Base-by-base conservation (phyloP, 2,797 vertebrate species). In the Craterocephalus amniculus region DNA sequence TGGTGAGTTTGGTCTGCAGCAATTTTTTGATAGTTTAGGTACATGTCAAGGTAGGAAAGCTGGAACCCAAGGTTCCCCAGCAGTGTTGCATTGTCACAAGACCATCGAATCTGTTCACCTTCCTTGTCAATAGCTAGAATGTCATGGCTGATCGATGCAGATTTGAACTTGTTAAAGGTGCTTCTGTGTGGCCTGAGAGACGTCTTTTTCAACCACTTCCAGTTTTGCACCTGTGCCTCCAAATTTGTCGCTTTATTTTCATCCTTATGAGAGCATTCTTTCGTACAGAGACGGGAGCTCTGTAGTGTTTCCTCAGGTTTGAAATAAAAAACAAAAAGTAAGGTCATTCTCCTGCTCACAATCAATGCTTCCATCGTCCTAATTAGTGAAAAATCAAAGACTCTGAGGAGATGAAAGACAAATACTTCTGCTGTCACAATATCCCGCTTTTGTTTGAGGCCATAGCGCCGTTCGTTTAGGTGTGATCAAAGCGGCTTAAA, bases 401-500 rank as follows among this genome's bases (percentile, higher is more conserved):
- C 68, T 80, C 61, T 43, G 60, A 78, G 58, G 75, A 79, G 63
- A 75, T 18, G 24, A 64, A 72, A 75, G 54, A 81, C 66, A 81
- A 84, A 79, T 70, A 63, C 62, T 34, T 38, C 1, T 34, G 78
- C 62, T 54, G 76, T 85, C 72, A 86, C 67, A 78, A 83, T 77
- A 81, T 79, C 48, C 61, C 63, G 65, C 76, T 79, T 85, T 86
- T 90, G 84, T 89, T 67, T 59, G 32, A 69, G 59, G 57, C 55
- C 63, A 27, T 43, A 4, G 70, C 62, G 0, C 67, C n/a, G 13
- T 78, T 82, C 32, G 68, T 83, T 78, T 74, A 83, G 76, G 63
- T 87, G 80, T 32, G 72, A 87, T 89, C 83, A 88, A 87, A 88
- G 89, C 78, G 34, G 80, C 78, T 79, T 87, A 87, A 89, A 86